Evolutionary conservation across 1,140 invertebrate genomes (phyloP), one percentile per base, ranked within the genome.

Genomic region (Macrosteles quadrilineatus): DNA sequence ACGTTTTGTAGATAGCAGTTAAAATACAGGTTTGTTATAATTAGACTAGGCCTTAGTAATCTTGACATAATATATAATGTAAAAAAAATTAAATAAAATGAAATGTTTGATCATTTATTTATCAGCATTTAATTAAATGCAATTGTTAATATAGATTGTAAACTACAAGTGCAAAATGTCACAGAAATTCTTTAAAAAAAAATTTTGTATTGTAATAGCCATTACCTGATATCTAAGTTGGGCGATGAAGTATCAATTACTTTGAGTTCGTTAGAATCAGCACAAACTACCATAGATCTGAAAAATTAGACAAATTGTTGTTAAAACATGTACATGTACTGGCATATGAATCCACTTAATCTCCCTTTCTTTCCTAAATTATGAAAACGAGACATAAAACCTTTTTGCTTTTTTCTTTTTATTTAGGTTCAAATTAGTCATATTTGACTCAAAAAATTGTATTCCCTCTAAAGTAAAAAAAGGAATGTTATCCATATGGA

Each of bases 241-340:
- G 19, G 19, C 3, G 71, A 55, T 27, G 32, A n/a, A 40, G 67
- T 59, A 66, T 74, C 73, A 43, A 74, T 45, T 19, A 75, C 73
- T 68, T 67, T 74, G 2, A 75, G 32, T 27, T 29, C 30, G 50
- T 67, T 55, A 55, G 72, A 70, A 63, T 74, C 69, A 21, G 68
- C 73, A 71, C 73, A 71, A 1, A 65, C 70, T 29, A 73, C 74
- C n/a, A 75, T 40, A 19, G 62, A n/a, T 12, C 74, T 73, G 65
- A 59, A 59, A 66, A 66, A 72, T 12, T 55, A 43, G 6, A 23
- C 9, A 43, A 11, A 43, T 43, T 17, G 17, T 43, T 17, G 17
- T 43, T 43, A 11, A 43, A 9, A 9, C 17, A 43, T 17, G 9
- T 11, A 43, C 9, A 43, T 17, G 17, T 43, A 43, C 36, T 11